Percentiles rank a stretch among this genome's conserved stretches.
Evolutionary conservation across 2,113 vertebrate species (phyloP).

Genomic region (Orthonyx spaldingii): DNA sequence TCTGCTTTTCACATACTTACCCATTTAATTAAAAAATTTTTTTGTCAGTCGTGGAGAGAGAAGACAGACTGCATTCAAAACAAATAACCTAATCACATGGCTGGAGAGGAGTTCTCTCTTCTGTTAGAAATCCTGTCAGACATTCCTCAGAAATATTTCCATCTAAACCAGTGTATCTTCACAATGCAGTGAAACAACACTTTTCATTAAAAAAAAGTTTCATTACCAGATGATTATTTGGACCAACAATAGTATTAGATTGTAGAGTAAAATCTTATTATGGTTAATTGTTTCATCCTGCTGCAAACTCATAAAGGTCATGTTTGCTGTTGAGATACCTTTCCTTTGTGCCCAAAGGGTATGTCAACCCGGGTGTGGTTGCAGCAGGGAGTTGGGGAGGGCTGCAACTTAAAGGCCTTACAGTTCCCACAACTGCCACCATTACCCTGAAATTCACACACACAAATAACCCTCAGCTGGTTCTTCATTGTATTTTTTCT

Average conservation of each 20-base stretch:
- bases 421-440: background rate
- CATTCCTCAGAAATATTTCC: background rate
- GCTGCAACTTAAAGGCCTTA: background rate
- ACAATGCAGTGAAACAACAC: background rate
- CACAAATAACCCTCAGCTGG: background rate
- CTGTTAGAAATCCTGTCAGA: background rate
- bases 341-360: slow-evolving; percentile 13
- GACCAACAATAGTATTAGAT: background rate
- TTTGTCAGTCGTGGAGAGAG: background rate
- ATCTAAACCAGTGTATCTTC: background rate
- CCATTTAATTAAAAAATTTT: background rate
- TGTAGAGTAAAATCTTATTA: slow-evolving; percentile 7
- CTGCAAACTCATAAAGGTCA: slow-evolving; percentile 49
- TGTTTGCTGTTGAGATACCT: slow-evolving; percentile 39
- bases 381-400: background rate
- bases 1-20: background rate
- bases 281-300: slow-evolving; percentile 39
- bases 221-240: slow-evolving; percentile 12
- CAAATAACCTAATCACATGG: background rate
- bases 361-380: background rate
- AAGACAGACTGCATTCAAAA: background rate
- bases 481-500: background rate
- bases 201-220: background rate
- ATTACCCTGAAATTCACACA: background rate
- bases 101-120: background rate